A percentile compares a stretch with the other conserved stretches of the same genome.
Evolutionary conservation across 2,113 vertebrate genomes (phyloP).

Genomic region (Corvus cornix): DNA sequence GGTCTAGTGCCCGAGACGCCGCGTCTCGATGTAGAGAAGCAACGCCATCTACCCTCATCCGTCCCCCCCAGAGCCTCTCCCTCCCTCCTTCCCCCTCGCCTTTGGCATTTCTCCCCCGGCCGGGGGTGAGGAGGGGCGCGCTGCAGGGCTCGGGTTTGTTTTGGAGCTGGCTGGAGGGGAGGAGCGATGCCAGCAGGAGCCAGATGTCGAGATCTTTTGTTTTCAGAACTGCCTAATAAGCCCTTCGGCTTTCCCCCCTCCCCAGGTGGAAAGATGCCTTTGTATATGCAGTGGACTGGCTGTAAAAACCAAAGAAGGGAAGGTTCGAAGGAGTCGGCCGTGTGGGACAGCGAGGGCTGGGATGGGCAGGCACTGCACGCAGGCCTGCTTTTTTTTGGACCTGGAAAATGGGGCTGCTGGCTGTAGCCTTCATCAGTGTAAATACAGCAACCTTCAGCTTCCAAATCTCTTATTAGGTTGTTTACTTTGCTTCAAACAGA

Average conservation of each 20-base stretch:
- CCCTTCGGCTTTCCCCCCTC: background rate
- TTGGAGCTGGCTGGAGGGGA: slow-evolving; percentile 11
- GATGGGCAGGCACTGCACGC: background rate
- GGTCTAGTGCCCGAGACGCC: background rate
- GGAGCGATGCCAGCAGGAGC: background rate
- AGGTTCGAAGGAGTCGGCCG: background rate
- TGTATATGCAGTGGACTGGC: background rate
- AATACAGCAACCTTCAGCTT: background rate
- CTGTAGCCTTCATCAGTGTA: background rate
- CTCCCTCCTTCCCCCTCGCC: background rate
- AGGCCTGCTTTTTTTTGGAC: slow-evolving; percentile 12
- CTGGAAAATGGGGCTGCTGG: background rate
- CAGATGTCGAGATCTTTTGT: slow-evolving; percentile 63
- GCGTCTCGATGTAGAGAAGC: background rate
- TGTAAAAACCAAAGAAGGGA: slow-evolving; percentile 1
- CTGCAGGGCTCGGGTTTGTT: background rate
- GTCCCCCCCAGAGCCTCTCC: too few relatives aligned
- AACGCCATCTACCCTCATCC: background rate
- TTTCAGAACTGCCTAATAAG: slow-evolving; percentile 30
- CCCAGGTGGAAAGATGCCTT: slow-evolving; percentile 35
- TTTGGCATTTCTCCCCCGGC: background rate
- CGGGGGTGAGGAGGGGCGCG: background rate
- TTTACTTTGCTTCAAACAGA: background rate
- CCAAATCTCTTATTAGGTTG: background rate
- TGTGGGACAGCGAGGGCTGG: slow-evolving; percentile 13